Evolutionary conservation across 2,888 invertebrate genomes (phyloP).

Genomic region (Phlogophora meticulosa): DNA sequence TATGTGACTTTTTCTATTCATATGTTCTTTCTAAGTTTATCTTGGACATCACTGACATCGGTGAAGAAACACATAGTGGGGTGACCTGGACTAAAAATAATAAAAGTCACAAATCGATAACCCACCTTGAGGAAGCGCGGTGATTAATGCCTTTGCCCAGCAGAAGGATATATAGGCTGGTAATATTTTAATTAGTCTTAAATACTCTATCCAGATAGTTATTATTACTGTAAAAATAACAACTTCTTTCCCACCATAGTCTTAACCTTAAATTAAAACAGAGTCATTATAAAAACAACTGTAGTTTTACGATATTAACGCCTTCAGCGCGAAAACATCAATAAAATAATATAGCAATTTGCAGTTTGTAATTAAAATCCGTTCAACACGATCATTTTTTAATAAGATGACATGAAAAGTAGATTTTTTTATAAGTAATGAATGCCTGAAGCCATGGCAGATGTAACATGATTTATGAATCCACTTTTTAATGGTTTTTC

Average conservation of each 20-base stretch:
- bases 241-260: constrained; percentile 31
- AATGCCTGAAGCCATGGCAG: constrained; percentile 79
- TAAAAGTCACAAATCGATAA: too few relatives aligned
- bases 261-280: constrained; percentile 33
- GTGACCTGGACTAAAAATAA: too few relatives aligned
- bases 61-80: too few relatives aligned
- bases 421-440: constrained; percentile 73
- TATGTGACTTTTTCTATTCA: too few relatives aligned
- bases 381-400: constrained; percentile 52
- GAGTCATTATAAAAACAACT: constrained; percentile 37
- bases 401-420: constrained; percentile 70
- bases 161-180: too few relatives aligned
- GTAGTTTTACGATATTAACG: constrained; percentile 36
- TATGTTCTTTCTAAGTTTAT: too few relatives aligned
- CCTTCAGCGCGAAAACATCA: constrained; percentile 40
- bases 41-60: too few relatives aligned
- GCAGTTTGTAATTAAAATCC: constrained; percentile 48
- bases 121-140: too few relatives aligned
- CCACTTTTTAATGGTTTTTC: constrained; percentile 88
- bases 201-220: not conserved
- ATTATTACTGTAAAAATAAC: constrained; percentile 27
- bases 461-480: constrained; percentile 87
- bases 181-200: not conserved
- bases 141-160: too few relatives aligned
- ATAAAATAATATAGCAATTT: constrained; percentile 44